These are phyloP conservation scores for Centruroides sculpturatus DNA, from an alignment of 1,140 invertebrate genomes.

Conservation along the genomic window DNA sequence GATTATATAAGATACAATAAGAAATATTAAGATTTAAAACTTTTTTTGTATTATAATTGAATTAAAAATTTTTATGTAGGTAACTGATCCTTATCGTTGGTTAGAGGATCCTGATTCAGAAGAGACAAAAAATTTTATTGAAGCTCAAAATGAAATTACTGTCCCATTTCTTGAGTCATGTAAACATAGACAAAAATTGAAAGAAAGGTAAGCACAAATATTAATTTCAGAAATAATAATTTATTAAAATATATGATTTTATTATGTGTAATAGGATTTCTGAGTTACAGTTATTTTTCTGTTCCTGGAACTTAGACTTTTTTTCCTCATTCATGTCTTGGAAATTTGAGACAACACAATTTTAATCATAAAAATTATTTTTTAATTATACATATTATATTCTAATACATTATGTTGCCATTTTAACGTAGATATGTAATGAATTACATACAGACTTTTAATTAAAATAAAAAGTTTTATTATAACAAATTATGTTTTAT, in stretches of 20 bases:
- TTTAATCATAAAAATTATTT: too few relatives aligned
- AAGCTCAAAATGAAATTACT: slow-evolving; percentile 80
- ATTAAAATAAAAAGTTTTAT: too few relatives aligned
- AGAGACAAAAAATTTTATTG: slow-evolving; percentile 84
- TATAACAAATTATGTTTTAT: too few relatives aligned
- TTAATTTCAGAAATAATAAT: neutral
- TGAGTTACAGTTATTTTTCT: too few relatives aligned
- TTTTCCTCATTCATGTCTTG: neutral
- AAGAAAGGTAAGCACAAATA: slow-evolving; percentile 34
- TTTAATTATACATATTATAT: too few relatives aligned
- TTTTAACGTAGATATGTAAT: too few relatives aligned
- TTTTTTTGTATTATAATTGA: neutral
- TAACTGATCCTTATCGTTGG: slow-evolving; percentile 89
- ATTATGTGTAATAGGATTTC: neutral
- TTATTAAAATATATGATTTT: neutral
- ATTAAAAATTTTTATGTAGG: slow-evolving; percentile 35
- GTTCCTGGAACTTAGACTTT: too few relatives aligned
- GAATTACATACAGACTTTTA: too few relatives aligned
- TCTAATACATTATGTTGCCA: too few relatives aligned
- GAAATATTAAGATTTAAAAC: neutral
- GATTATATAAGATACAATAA: neutral
- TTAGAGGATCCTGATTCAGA: slow-evolving; percentile 85
- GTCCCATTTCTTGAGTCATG: slow-evolving; percentile 68
- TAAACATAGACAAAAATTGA: slow-evolving; percentile 51
- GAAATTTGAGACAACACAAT: too few relatives aligned